Base-by-base conservation (phyloP, 2,113 vertebrate genomes). In the Ardeotis arabs region DNA sequence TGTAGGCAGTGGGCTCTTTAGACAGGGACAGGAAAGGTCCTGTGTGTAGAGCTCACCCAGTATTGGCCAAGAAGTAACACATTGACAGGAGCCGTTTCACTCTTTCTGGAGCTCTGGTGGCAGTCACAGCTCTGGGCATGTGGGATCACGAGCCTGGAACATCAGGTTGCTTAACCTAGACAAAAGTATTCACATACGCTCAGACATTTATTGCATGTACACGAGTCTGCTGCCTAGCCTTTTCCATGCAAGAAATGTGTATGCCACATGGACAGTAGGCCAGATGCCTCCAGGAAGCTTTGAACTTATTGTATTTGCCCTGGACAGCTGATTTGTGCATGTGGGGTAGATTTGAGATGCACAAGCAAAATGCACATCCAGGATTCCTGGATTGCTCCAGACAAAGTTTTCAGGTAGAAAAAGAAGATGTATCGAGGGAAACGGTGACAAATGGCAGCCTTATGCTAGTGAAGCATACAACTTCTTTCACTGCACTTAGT, bases 271-370 rank as follows among this genome's bases (percentile, higher is more conserved):
- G n/a, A 59, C 25, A 55, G 37, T 28, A 59, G 33, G 52, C 50
- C 68, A 92, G 69, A 80, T 78, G 44, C 60, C 73, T 78, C 60
- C 77, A 92, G 68, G 89, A 72, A 72, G 23, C 73, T 93, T 95
- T 94, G 55, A 95, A 93, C 14, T 90, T 74, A 20, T 0, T 67
- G 59, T 41, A 63, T 84, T 89, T 95, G 64, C 29, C 60, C 76
- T 27, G 17, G 25, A 74, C n/a, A 81, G 28, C n/a, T 50, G 63
- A 84, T 45, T 49, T 75, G 47, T 82, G 35, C 23, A 69, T n/a
- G 70, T 68, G 53, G 12, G 25, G 29, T 49, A 75, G n/a, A 75
- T 90, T 44, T 22, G 7, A 75, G 35, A 78, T 1, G 3, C 68
- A 70, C 10, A 72, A 35, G 64, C 10, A 59, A 70, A 92, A 87